Evolutionary conservation across 2,888 invertebrate species (phyloP).

Genomic region (Pammene aurita): DNA sequence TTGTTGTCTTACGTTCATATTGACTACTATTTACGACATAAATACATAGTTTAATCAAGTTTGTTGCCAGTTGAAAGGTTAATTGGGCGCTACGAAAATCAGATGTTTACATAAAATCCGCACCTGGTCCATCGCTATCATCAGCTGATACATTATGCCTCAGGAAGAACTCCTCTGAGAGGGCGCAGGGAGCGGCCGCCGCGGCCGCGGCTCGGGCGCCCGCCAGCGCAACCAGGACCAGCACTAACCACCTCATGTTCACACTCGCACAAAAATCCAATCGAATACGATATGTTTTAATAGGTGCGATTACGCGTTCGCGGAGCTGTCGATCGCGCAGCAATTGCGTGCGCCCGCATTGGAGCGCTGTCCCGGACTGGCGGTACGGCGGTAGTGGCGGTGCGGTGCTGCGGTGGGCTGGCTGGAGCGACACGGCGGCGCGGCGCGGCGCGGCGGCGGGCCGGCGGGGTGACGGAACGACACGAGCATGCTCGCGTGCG

Average conservation of each 20-base stretch:
- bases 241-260: slow-evolving; percentile 77
- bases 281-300: slow-evolving; percentile 20
- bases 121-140: slow-evolving; percentile 76
- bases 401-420: slow-evolving; percentile 50
- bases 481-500: slow-evolving; percentile 53
- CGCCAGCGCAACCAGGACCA: slow-evolving; percentile 65
- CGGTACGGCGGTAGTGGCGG: slow-evolving; percentile 46
- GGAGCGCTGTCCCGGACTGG: slow-evolving; percentile 75
- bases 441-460: slow-evolving; percentile 49
- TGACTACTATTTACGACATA: too few species aligned
- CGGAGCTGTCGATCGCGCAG: slow-evolving; percentile 54
- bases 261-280: slow-evolving; percentile 53
- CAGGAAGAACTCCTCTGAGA: slow-evolving; percentile 69
- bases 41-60: too few species aligned
- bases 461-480: slow-evolving; percentile 50
- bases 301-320: slow-evolving; percentile 53
- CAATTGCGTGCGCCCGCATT: slow-evolving; percentile 72
- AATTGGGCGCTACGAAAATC: not conserved
- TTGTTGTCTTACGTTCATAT: too few species aligned
- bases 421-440: slow-evolving; percentile 49
- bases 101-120: slow-evolving; percentile 56
- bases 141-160: slow-evolving; percentile 79
- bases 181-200: slow-evolving; percentile 65
- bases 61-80: not conserved
- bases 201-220: slow-evolving; percentile 60